Evolutionary conservation across 2,113 vertebrate species (phyloP).

Genomic region (Hippoglossus stenolepis): DNA sequence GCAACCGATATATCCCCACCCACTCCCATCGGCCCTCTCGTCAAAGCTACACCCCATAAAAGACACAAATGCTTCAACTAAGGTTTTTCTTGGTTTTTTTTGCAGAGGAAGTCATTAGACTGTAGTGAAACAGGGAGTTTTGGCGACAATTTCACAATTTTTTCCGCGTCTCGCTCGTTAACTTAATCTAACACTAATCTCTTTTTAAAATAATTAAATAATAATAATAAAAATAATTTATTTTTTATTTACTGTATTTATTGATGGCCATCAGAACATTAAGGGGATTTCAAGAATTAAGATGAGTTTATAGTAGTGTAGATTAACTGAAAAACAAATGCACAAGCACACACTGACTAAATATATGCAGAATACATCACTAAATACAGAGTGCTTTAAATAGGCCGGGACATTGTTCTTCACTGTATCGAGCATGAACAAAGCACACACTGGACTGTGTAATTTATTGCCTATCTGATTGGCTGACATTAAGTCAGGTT

Average conservation of each 20-base stretch:
- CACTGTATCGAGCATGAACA: slow-evolving; percentile 23
- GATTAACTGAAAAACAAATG: neutral
- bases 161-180: too few species aligned
- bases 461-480: slow-evolving; percentile 43
- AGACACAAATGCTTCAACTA: too few species aligned
- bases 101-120: too few species aligned
- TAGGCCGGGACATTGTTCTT: slow-evolving; percentile 18
- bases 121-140: neutral
- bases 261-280: neutral
- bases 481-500: slow-evolving; percentile 56
- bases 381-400: slow-evolving; percentile 17
- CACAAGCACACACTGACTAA: neutral
- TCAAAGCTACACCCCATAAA: too few species aligned
- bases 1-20: too few species aligned
- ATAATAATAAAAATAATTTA: too few species aligned
- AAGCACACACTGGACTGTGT: slow-evolving; percentile 19
- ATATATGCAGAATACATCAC: neutral
- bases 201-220: too few species aligned
- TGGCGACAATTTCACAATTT: too few species aligned
- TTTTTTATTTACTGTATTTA: neutral
- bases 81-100: too few species aligned
- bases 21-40: too few species aligned
- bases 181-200: too few species aligned
- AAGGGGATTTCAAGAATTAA: neutral
- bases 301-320: neutral